These are phyloP conservation scores for Anguilla japonica DNA, from an alignment of 2,113 vertebrate genomes.

Conservation along the genomic window DNA sequence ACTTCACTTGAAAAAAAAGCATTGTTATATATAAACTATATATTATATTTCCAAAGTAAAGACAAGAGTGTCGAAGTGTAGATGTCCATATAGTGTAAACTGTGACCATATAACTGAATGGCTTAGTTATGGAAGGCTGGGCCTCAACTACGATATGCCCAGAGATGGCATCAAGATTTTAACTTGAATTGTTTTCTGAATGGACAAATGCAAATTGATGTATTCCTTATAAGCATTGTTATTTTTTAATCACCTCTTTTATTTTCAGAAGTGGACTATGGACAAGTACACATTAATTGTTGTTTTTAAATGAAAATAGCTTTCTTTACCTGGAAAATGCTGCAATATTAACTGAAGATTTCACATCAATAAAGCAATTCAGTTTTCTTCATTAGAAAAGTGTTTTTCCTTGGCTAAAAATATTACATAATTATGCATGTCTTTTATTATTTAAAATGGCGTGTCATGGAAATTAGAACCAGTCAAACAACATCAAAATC, in stretches of 20 bases:
- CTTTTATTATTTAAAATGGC: neutral
- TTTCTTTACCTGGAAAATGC: constrained; percentile 25
- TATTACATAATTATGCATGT: neutral
- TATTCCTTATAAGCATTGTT: neutral
- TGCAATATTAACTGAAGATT: constrained; percentile 19
- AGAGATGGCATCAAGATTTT: neutral
- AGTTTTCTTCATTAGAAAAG: neutral
- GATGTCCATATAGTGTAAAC: neutral
- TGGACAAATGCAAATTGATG: neutral
- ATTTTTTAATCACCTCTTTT: neutral
- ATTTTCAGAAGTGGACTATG: constrained; percentile 1
- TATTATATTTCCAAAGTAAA: neutral
- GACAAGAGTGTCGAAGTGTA: neutral
- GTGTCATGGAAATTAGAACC: neutral
- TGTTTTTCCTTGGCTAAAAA: constrained; percentile 12
- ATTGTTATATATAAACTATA: too few species aligned
- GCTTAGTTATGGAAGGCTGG: neutral
- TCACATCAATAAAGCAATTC: neutral
- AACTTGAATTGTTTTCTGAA: constrained; percentile 16
- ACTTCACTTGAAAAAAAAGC: neutral
- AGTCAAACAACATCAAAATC: neutral
- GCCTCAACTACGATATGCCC: neutral
- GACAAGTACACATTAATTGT: neutral
- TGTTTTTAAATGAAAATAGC: constrained; percentile 10
- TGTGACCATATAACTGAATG: neutral